Evolutionary conservation across 2,888 invertebrate genomes (phyloP).

Genomic region (Atrina japonica): DNA sequence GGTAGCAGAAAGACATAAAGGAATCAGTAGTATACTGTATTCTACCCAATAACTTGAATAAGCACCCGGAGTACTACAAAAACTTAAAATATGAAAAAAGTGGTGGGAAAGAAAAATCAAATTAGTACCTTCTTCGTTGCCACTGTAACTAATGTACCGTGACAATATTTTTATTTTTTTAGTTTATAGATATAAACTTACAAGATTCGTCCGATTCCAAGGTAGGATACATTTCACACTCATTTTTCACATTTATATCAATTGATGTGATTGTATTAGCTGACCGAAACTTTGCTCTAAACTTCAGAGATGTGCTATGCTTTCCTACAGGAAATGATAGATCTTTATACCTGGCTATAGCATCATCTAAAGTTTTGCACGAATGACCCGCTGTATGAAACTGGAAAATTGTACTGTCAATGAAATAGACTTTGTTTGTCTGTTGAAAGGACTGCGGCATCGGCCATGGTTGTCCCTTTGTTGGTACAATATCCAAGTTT

Average conservation of each 20-base stretch:
- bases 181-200: conserved; percentile 79
- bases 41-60: too few relatives aligned
- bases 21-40: too few relatives aligned
- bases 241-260: conserved; percentile 83
- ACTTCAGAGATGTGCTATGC: conserved; percentile 34
- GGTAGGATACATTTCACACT: conserved; percentile 86
- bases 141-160: too few relatives aligned
- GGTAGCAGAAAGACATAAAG: too few relatives aligned
- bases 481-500: too few relatives aligned
- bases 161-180: too few relatives aligned
- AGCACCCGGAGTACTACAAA: too few relatives aligned
- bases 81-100: too few relatives aligned
- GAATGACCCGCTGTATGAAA: conserved; percentile 72
- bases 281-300: conserved; percentile 31
- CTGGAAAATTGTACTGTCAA: conserved; percentile 56
- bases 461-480: conserved; percentile 61
- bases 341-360: conserved; percentile 83
- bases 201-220: conserved; percentile 90
- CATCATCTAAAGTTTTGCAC: conserved; percentile 83
- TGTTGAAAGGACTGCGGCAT: conserved; percentile 35
- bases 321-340: conserved; percentile 79
- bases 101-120: too few relatives aligned
- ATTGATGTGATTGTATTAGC: conserved; percentile 75
- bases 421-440: conserved; percentile 26
- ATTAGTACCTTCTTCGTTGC: too few relatives aligned